These are phyloP conservation scores for Drosophila limbata DNA, from an alignment of 2,888 invertebrate genomes.

Conservation along the genomic window DNA sequence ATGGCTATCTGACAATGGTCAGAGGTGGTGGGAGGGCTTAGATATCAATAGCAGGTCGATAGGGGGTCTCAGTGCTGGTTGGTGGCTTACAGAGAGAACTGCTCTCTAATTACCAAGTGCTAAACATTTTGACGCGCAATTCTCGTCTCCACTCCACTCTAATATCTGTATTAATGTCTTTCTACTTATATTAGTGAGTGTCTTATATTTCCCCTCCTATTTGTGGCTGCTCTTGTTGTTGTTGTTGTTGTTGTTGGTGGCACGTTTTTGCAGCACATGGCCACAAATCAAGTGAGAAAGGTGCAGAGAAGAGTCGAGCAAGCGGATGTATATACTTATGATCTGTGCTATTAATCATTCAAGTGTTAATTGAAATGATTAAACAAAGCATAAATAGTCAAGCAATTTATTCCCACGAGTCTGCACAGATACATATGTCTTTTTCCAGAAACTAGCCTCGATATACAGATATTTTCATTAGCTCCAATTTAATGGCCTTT, in stretches of 20 bases:
- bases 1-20: conserved; percentile 29
- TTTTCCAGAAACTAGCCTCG: neutral
- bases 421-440: neutral
- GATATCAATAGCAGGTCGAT: conserved; percentile 5
- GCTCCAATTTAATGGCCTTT: neutral
- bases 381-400: conserved; percentile 38
- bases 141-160: conserved; percentile 19
- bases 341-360: conserved; percentile 45
- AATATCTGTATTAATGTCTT: conserved; percentile 44
- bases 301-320: conserved; percentile 1
- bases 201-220: neutral
- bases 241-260: conserved; percentile 24
- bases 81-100: conserved; percentile 19
- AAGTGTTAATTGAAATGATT: conserved; percentile 50
- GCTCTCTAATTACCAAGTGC: conserved; percentile 68
- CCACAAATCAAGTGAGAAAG: conserved; percentile 31
- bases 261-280: conserved; percentile 67
- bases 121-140: conserved; percentile 65
- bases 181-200: conserved; percentile 13
- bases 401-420: neutral
- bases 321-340: conserved; percentile 39
- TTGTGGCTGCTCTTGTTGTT: neutral
- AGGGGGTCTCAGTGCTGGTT: neutral
- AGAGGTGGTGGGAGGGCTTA: neutral
- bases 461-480: conserved; percentile 8